phyloP scores from a whole-genome alignment of 2,888 invertebrate species.

The Rugalucina vietnamica region DNA sequence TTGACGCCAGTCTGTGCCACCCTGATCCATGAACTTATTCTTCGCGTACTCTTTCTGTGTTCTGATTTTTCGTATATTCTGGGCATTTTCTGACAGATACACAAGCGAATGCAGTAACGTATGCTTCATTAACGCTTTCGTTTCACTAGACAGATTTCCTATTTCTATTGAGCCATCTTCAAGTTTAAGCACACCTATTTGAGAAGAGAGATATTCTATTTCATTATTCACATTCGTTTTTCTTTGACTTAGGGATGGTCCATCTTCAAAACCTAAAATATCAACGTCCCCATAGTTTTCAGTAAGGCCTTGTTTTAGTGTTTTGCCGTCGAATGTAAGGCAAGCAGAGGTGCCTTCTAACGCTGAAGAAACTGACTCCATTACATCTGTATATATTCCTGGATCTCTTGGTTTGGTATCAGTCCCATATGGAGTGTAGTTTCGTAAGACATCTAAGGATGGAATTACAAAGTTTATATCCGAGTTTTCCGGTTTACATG shows the following conservation, averaged over 20 bases:
- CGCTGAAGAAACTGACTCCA: neutral
- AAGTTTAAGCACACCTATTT: neutral
- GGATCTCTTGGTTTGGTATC: no score
- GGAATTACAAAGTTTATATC: conserved; percentile 35
- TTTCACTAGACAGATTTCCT: neutral
- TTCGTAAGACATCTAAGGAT: neutral
- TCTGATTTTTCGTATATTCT: neutral
- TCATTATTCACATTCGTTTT: neutral
- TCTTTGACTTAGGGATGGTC: neutral
- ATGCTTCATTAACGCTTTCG: neutral
- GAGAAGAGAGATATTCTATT: neutral
- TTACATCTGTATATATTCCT: neutral
- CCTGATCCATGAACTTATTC: conserved; percentile 41
- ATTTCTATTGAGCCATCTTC: neutral
- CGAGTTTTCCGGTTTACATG: conserved; percentile 28
- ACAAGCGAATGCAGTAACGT: neutral
- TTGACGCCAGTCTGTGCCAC: conserved; percentile 41
- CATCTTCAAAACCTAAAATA: conserved; percentile 47
- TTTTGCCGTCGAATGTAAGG: conserved; percentile 57
- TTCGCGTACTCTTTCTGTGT: conserved; percentile 48
- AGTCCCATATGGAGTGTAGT: neutral
- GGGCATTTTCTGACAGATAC: neutral
- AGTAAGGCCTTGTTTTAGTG: conserved; percentile 51
- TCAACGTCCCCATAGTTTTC: conserved; percentile 47
- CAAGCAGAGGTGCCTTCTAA: conserved; percentile 37